Conservation (phyloP, 2,113 vertebrate genomes). For the Oreochromis niloticus region DNA sequence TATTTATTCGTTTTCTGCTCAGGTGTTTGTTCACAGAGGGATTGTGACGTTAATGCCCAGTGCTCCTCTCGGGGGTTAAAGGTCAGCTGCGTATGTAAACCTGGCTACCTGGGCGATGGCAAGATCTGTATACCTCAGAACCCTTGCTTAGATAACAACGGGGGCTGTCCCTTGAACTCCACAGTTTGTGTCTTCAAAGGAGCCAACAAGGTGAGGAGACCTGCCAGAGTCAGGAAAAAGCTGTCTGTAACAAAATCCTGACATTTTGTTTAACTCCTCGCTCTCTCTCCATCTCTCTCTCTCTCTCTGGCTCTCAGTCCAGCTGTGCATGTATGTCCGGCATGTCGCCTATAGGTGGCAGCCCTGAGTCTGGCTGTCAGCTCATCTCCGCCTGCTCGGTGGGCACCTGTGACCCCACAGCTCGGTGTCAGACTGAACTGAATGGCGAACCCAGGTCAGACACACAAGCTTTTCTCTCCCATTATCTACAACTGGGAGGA, state of each 20-base stretch:
- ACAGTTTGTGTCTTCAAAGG: slow-evolving; percentile 76
- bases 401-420: slow-evolving; percentile 69
- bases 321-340: slow-evolving; percentile 80
- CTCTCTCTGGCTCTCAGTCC: slow-evolving; percentile 63
- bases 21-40: slow-evolving; percentile 70
- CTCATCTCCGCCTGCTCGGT: slow-evolving; percentile 57
- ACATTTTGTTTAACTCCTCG: neutral
- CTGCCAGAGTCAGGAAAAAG: neutral
- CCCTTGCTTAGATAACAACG: slow-evolving; percentile 78
- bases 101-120: slow-evolving; percentile 82
- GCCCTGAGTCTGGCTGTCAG: slow-evolving; percentile 64
- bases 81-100: slow-evolving; percentile 77
- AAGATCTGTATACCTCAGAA: slow-evolving; percentile 80
- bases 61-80: slow-evolving; percentile 69
- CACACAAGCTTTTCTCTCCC: neutral
- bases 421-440: slow-evolving; percentile 67
- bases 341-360: slow-evolving; percentile 43
- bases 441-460: slow-evolving; percentile 66
- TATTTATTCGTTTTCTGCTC: neutral
- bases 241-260: neutral
- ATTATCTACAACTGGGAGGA: neutral
- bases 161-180: slow-evolving; percentile 82
- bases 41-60: slow-evolving; percentile 76
- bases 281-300: neutral
- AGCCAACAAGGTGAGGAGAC: slow-evolving; percentile 79